A percentile compares a stretch with the other conserved stretches of the same genome.
phyloP scores from a whole-genome alignment of 2,797 vertebrate species.

The Lerista edwardsae region DNA sequence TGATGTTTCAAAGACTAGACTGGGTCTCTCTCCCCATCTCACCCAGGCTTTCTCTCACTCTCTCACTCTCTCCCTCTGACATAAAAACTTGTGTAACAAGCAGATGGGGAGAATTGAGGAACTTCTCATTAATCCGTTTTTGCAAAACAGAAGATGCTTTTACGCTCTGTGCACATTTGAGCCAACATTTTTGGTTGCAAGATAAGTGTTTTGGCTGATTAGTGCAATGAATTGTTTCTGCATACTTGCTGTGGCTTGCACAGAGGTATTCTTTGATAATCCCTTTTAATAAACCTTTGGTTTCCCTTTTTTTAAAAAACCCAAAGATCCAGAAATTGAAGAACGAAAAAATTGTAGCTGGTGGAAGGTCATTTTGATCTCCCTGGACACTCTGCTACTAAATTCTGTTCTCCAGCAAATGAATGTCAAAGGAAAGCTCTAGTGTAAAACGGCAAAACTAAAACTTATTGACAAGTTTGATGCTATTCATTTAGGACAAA shows the following conservation, averaged over 20 bases:
- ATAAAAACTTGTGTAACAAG: background rate
- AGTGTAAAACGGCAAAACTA: background rate
- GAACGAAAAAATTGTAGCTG: too few relatives aligned
- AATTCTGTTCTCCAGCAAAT: too few relatives aligned
- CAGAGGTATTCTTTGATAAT: background rate
- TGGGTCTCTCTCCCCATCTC: background rate
- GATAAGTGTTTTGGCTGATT: too few relatives aligned
- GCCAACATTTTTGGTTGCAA: too few relatives aligned
- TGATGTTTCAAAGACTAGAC: conserved; percentile 14
- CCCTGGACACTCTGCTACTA: too few relatives aligned
- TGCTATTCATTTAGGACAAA: background rate
- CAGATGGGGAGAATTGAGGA: background rate
- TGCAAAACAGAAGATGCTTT: background rate
- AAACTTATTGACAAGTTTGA: background rate
- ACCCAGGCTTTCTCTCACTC: background rate
- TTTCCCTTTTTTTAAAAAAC: background rate
- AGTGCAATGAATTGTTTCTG: too few relatives aligned
- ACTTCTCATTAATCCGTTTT: background rate
- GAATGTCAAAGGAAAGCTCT: background rate
- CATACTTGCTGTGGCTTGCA: too few relatives aligned
- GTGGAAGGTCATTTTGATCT: too few relatives aligned
- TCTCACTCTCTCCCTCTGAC: accelerated
- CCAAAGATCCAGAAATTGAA: too few relatives aligned
- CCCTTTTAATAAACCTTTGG: background rate
- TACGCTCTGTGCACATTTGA: too few relatives aligned